Evolutionary conservation across 2,797 vertebrate species (phyloP).

Genomic region (Synaphobranchus kaupii): DNA sequence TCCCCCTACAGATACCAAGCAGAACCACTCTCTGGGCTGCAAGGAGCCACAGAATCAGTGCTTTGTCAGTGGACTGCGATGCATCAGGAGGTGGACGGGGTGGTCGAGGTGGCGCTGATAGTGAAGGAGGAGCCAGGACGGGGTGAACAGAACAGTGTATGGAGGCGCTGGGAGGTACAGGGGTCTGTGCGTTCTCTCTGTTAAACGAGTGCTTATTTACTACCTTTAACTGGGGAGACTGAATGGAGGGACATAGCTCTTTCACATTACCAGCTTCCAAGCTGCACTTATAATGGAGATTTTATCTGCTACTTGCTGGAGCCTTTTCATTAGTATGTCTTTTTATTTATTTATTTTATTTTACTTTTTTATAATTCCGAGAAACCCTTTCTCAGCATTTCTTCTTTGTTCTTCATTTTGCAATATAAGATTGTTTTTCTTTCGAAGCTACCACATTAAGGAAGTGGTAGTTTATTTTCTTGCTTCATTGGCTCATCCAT

Average conservation of each 20-base stretch:
- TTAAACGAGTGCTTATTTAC: slow-evolving; percentile 18
- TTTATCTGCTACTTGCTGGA: slow-evolving; percentile 48
- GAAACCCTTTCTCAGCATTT: slow-evolving; percentile 26
- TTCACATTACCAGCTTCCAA: slow-evolving; percentile 49
- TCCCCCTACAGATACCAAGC: background rate
- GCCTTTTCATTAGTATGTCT: slow-evolving; percentile 39
- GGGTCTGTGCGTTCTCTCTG: slow-evolving; percentile 9
- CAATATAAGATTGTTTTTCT: slow-evolving; percentile 6
- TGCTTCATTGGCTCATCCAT: background rate
- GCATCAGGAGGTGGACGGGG: background rate
- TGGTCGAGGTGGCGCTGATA: background rate
- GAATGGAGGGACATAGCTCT: slow-evolving; percentile 33
- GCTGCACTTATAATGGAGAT: slow-evolving; percentile 56
- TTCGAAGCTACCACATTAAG: slow-evolving; percentile 6
- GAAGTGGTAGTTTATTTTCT: slow-evolving; percentile 13
- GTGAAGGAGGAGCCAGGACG: background rate
- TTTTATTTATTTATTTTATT: too few relatives aligned
- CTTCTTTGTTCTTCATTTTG: slow-evolving; percentile 28
- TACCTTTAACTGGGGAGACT: slow-evolving; percentile 34
- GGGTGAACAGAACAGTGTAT: background rate
- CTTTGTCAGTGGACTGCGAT: background rate
- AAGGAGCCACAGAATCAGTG: background rate
- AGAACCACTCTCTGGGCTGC: background rate
- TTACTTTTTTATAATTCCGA: slow-evolving; percentile 47
- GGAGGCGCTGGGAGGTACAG: background rate